These are phyloP conservation scores for Pterois miles DNA, from an alignment of 2,797 vertebrate genomes.

Conservation along the genomic window DNA sequence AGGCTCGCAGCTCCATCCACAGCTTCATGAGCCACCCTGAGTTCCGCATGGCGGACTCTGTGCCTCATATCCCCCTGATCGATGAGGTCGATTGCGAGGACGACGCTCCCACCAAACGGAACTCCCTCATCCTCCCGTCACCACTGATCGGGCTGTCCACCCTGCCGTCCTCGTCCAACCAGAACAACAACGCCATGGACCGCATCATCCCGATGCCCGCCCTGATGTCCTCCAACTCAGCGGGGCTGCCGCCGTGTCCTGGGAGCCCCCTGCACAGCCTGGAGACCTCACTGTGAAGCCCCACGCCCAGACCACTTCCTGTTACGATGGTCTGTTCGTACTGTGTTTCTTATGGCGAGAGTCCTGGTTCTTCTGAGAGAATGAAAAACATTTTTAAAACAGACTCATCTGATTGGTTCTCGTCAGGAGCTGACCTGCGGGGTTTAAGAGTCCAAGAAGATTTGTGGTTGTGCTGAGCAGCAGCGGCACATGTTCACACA, in stretches of 20 bases:
- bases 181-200: constrained; percentile 94
- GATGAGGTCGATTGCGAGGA: constrained; percentile 95
- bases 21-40: constrained; percentile 99
- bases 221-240: constrained; percentile 66
- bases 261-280: constrained; percentile 98
- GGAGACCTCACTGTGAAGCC: constrained; percentile 93
- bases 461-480: constrained; percentile 23
- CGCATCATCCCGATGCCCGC: constrained; percentile 87
- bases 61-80: constrained; percentile 94
- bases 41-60: constrained; percentile 95
- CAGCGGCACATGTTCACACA: constrained; percentile 5
- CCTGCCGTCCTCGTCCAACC: constrained; percentile 83
- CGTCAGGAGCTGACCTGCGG: constrained; percentile 15
- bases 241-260: constrained; percentile 88
- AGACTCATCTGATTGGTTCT: constrained; percentile 42
- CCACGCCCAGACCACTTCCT: background rate
- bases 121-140: constrained; percentile 75
- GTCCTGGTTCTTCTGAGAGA: constrained; percentile 18
- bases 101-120: constrained; percentile 89
- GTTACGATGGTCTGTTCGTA: background rate
- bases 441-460: constrained; percentile 45
- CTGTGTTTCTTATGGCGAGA: constrained; percentile 9
- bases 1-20: constrained; percentile 98
- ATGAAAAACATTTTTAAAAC: constrained; percentile 16
- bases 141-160: constrained; percentile 46